Conservation (phyloP, 2,888 invertebrate genomes). For the Lycaena phlaeas region DNA sequence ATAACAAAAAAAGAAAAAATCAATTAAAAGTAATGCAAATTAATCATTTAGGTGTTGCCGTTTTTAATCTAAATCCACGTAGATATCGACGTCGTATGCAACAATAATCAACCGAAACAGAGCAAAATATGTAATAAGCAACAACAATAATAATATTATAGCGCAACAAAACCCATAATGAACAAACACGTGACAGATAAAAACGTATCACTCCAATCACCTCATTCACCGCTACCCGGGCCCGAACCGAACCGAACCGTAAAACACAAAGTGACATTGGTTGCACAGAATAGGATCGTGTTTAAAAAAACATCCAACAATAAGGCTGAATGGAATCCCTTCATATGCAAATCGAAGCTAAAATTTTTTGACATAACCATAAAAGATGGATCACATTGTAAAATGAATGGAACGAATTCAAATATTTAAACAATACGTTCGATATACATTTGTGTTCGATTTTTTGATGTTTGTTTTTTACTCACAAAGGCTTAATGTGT, state of each 20-base stretch:
- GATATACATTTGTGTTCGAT: constrained; percentile 36
- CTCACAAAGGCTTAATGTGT: constrained; percentile 4
- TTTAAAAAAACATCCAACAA: constrained; percentile 34
- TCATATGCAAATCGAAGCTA: constrained; percentile 60
- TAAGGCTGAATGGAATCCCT: constrained; percentile 30
- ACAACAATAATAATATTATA: constrained; percentile 3
- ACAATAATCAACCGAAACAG: too few relatives aligned
- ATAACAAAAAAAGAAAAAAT: too few relatives aligned
- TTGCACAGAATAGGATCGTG: constrained; percentile 19
- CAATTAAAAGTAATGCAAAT: too few relatives aligned
- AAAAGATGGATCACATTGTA: constrained; percentile 55
- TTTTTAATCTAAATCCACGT: too few relatives aligned
- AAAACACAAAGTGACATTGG: constrained; percentile 29
- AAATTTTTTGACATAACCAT: constrained; percentile 56
- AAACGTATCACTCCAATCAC: constrained; percentile 13
- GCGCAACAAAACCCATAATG: not conserved
- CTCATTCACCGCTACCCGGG: constrained; percentile 16
- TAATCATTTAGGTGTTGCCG: too few relatives aligned
- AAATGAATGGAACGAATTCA: constrained; percentile 38
- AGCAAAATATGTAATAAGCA: too few relatives aligned
- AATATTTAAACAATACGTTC: constrained; percentile 41
- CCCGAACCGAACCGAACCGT: constrained; percentile 22
- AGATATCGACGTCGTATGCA: too few relatives aligned
- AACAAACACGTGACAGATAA: constrained; percentile 7
- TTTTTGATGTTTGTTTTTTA: constrained; percentile 26